Evolutionary conservation across 2,888 invertebrate genomes (phyloP).

Genomic region (Syrista parreyssii): DNA sequence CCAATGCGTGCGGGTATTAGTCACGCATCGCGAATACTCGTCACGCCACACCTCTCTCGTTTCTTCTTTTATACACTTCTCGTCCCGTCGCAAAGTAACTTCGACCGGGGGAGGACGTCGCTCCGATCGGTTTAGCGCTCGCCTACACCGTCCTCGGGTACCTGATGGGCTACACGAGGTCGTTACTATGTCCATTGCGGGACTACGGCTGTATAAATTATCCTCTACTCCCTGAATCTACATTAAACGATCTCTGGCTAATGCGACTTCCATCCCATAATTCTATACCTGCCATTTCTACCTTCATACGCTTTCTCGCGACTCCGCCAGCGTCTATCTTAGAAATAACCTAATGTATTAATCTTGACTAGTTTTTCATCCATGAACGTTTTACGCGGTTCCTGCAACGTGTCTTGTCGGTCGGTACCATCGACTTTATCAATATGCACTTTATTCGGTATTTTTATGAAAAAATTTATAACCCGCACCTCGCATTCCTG

Average conservation of each 20-base stretch:
- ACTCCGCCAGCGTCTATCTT: too few relatives aligned
- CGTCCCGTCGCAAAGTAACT: constrained; percentile 27
- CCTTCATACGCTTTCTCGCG: background rate
- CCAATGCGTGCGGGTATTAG: constrained; percentile 5
- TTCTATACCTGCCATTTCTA: background rate
- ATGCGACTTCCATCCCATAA: background rate
- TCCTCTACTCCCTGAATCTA: background rate
- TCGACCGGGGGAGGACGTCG: constrained; percentile 5
- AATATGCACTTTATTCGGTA: background rate
- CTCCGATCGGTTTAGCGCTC: background rate
- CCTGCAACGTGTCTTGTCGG: too few relatives aligned
- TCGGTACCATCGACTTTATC: too few relatives aligned
- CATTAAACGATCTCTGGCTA: background rate
- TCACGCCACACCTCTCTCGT: constrained; percentile 34
- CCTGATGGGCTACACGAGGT: background rate
- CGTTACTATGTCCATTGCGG: background rate
- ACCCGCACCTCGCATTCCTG: constrained; percentile 20
- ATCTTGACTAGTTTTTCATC: too few relatives aligned
- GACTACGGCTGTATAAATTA: background rate
- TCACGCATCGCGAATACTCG: constrained; percentile 30
- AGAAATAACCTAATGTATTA: background rate
- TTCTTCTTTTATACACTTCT: constrained; percentile 25
- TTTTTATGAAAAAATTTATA: background rate
- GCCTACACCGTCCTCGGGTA: constrained; percentile 5
- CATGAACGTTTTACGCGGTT: too few relatives aligned